Conservation (phyloP, 1,140 invertebrate genomes). For the Orchestia grillus region DNA sequence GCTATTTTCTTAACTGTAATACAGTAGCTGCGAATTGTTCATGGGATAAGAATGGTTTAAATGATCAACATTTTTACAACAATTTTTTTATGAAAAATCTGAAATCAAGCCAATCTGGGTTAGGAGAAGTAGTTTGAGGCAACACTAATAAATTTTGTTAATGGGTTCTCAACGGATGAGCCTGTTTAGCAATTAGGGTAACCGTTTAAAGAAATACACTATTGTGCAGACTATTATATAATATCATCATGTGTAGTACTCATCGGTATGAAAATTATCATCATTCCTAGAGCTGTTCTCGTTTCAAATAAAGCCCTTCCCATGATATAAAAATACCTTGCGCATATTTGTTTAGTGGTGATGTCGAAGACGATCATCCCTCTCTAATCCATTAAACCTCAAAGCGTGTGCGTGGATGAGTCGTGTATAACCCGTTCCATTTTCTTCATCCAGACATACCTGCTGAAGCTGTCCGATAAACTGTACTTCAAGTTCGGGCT, state of each 20-base stretch:
- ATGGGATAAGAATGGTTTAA: background rate
- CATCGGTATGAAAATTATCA: no score
- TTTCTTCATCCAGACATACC: background rate
- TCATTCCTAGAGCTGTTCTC: no score
- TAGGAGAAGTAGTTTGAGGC: background rate
- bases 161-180: no score
- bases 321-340: no score
- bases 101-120: background rate
- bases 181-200: no score
- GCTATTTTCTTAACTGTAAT: background rate
- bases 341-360: no score
- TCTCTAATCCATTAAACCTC: background rate
- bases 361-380: no score
- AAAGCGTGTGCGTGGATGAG: background rate
- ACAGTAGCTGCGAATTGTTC: background rate
- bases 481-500: background rate
- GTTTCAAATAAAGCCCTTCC: no score
- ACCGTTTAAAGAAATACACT: no score
- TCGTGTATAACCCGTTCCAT: background rate
- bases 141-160: no score
- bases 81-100: background rate
- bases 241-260: no score
- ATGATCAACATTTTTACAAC: background rate
- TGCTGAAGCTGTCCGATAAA: conserved; percentile 17
- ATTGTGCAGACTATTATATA: no score